Conservation (phyloP, 2,113 vertebrate species). For the Theristicus caerulescens region DNA sequence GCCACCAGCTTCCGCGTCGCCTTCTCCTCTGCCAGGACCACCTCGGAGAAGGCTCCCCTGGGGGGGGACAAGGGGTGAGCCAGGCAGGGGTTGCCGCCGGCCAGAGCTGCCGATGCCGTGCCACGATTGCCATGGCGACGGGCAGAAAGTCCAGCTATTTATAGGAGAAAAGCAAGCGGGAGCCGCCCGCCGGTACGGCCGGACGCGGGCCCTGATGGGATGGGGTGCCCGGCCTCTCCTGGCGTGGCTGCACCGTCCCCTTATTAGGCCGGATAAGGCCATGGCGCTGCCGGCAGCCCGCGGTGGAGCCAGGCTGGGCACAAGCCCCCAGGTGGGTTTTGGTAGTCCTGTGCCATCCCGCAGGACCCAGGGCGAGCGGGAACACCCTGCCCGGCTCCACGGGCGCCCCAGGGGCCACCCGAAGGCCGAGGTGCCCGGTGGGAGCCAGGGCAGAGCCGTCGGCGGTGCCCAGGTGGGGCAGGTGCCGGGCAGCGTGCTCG, state of each 20-base stretch:
- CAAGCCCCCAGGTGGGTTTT: background rate
- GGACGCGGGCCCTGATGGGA: background rate
- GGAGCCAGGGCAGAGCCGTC: background rate
- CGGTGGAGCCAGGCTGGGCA: background rate
- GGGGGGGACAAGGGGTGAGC: background rate
- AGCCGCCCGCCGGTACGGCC: background rate
- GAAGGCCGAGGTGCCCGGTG: background rate
- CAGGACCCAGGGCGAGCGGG: background rate
- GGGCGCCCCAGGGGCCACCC: background rate
- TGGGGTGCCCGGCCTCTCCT: background rate
- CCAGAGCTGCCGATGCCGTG: background rate
- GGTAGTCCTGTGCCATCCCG: background rate
- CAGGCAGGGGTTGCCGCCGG: accelerated
- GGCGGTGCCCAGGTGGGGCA: background rate
- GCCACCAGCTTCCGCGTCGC: constrained; percentile 90
- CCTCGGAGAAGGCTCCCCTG: constrained; percentile 97
- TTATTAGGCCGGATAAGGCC: background rate
- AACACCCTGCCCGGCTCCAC: background rate
- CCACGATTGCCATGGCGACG: constrained; percentile 47
- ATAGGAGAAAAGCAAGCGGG: constrained; percentile 51
- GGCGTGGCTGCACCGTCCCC: background rate
- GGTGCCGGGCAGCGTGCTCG: background rate
- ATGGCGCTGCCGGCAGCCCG: accelerated
- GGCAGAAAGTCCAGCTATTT: constrained; percentile 69
- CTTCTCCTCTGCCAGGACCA: constrained; percentile 94